These are phyloP conservation scores for Anastrepha ludens DNA, from an alignment of 1,140 invertebrate genomes.

Conservation along the genomic window DNA sequence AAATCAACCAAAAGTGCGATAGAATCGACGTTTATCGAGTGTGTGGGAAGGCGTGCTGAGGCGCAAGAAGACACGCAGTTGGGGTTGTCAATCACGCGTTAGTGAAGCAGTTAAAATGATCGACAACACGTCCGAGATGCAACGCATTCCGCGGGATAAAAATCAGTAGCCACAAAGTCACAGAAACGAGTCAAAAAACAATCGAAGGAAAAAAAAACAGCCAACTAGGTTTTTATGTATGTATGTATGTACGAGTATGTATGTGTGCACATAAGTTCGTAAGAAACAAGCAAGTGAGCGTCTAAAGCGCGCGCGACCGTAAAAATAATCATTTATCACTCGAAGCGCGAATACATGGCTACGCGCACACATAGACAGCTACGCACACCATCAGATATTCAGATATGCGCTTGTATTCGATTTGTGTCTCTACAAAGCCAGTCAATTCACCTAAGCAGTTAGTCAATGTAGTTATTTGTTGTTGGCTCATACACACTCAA, in stretches of 20 bases:
- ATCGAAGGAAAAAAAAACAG: neutral
- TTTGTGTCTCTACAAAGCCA: neutral
- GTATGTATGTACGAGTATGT: neutral
- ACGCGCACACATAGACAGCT: neutral
- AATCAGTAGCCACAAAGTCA: constrained; percentile 50
- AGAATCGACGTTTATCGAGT: too few relatives aligned
- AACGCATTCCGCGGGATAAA: constrained; percentile 50
- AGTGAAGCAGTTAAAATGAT: constrained; percentile 50
- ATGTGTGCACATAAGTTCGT: too few relatives aligned
- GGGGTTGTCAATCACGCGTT: constrained; percentile 21
- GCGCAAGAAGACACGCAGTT: neutral
- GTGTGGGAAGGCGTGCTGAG: neutral
- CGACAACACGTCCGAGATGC: constrained; percentile 46
- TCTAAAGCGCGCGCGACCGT: neutral
- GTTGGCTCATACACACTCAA: too few relatives aligned
- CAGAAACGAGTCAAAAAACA: neutral
- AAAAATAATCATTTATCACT: constrained; percentile 50
- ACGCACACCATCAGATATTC: neutral
- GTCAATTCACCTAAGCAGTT: constrained; percentile 18
- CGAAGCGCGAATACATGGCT: constrained; percentile 18
- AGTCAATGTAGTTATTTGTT: neutral
- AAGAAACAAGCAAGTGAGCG: neutral
- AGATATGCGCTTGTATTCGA: neutral
- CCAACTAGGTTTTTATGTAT: neutral
- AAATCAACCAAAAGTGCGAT: neutral